Base-by-base conservation (phyloP, 2,797 vertebrate genomes). In the Enteromius fasciolatus region DNA sequence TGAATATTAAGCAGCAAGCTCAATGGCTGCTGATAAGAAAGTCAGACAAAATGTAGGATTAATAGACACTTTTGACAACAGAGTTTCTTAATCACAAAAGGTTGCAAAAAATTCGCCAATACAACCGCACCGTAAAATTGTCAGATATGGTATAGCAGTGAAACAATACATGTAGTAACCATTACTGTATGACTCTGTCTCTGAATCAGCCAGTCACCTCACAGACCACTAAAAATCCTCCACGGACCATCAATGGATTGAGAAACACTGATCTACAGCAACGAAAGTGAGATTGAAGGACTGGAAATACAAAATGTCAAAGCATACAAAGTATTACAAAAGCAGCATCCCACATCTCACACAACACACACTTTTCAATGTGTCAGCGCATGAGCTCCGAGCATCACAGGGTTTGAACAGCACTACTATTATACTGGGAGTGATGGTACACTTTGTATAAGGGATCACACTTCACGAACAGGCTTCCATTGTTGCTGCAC, bases 391-490 rank as follows among this genome's bases (percentile, higher is more conserved):
- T 66, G 59, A 79, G 63, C 48, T 79, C 64, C 54, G 61, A 54
- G 66, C 77, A 66, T 81, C 69, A 73, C 28, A 74, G 52, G 59
- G 50, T 25, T 69, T 14, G 70, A 83, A 86, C 84, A 87, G 83
- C 80, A 80, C 80, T 76, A 23, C 83, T 78, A 86, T 88, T 88
- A 76, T 88, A 83, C 68, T 83, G 78, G 28, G 74, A 85, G 76
- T 81, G 81, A 88, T 83, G 85, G 66, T 75, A 83, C 50, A 75
- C 52, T 15, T 78, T 70, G 44, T 75, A 83, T 69, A 81, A 79
- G 72, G 72, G 67, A 79, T 77, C 83, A 81, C 68, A 76, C 78
- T 84, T 23, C 33, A n/a, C 57, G 72, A 50, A 87, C 80, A 88
- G 64, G 8, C 80, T 69, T 77, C 44, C 41, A 85, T 88, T 88